phyloP scores from a whole-genome alignment of 2,113 vertebrate species.

The Psophia crepitans region DNA sequence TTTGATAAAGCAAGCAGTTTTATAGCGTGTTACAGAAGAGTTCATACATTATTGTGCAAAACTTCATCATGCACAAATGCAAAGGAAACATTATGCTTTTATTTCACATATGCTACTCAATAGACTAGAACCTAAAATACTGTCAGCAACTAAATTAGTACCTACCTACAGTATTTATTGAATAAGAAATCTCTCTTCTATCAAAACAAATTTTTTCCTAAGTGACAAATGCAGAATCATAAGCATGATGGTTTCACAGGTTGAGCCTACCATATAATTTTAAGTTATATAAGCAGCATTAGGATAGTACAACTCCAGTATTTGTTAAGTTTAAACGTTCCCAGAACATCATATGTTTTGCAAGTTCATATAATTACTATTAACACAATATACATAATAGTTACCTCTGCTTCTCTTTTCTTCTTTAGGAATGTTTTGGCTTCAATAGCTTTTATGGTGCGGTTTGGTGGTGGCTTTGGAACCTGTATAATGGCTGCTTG shows the following conservation, averaged over 20 bases:
- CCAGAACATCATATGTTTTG: neutral
- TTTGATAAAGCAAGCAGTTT: neutral
- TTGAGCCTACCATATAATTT: neutral
- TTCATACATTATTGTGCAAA: neutral
- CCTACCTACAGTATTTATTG: neutral
- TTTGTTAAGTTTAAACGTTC: neutral
- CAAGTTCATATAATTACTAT: neutral
- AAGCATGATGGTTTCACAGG: neutral
- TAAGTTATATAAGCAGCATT: neutral
- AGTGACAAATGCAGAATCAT: neutral
- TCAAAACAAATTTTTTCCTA: neutral
- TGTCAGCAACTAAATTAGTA: neutral
- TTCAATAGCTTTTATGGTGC: constrained; percentile 68
- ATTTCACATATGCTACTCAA: neutral
- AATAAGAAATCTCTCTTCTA: neutral
- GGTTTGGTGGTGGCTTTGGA: constrained; percentile 74
- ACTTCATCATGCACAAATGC: neutral
- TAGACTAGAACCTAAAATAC: neutral
- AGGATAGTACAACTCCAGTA: neutral
- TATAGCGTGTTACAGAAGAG: neutral
- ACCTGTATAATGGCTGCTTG: constrained; percentile 75
- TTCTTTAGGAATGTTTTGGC: constrained; percentile 71
- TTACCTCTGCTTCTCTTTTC: constrained; percentile 83
- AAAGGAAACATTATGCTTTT: neutral
- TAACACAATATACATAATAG: neutral